Base-by-base conservation (phyloP, 1,140 invertebrate species). In the Choristoneura fumiferana region DNA sequence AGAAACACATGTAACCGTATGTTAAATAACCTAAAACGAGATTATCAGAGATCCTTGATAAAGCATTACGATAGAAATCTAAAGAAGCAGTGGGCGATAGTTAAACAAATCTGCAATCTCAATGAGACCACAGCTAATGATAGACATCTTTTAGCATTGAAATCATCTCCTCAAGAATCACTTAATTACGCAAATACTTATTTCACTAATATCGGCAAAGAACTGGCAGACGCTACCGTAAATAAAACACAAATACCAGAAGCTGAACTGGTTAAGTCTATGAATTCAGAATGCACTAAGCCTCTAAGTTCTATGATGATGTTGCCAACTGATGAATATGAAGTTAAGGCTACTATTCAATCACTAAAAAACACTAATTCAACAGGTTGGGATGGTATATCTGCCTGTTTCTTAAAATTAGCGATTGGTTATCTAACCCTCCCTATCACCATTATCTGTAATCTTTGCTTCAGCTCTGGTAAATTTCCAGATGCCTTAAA, bases 11-110 rank as follows among this genome's bases (percentile, higher is more conserved):
- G n/a, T n/a, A n/a, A n/a, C n/a, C 9, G 14, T 29, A 15, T 59
- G 12, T 39, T 59, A 54, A 39, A 54, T 39, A 59, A 59, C n/a
- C 8, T 38, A 29, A 59, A 59, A 34, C 4, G 18, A 39, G 34
- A 18, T 4, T 59, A 45, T 33, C 1, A 59, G 3, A 59, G 12
- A 14, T 12, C n/a, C 8, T 4, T 14, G 0, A 39, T 39, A 13
- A 39, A 14, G 15, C 4, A 9, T 1, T 1, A 12, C 1, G 1
- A 8, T 14, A 13, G 1, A 39, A 39, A 39, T 13, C 1, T 13
- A 39, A 39, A 13, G 8, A 39, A 39, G 15, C n/a, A 13, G 8
- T 39, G 37, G 37, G 37, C n/a, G 1, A 13, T 39, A 39, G 8
- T 39, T 1, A 39, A 39, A 39, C 1, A 39, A 13, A 39, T 39